A percentile compares a stretch with the other conserved stretches of the same genome.
Evolutionary conservation across 1,140 invertebrate species (phyloP).

Genomic region (Spodoptera litura): DNA sequence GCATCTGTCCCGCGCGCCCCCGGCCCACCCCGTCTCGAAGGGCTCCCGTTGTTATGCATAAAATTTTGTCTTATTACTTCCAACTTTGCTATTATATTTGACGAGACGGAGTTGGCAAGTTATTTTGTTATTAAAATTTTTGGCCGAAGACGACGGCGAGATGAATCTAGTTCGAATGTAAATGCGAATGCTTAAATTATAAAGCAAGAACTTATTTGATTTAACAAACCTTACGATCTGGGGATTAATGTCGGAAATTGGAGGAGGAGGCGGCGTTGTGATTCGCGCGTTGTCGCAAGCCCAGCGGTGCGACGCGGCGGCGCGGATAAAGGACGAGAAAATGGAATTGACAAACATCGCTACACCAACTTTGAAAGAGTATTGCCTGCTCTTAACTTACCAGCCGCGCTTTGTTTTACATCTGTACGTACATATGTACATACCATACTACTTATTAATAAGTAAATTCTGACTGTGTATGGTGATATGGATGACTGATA

Average conservation of each 20-base stretch:
- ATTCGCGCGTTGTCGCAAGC: slow-evolving; percentile 58
- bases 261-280: slow-evolving; percentile 57
- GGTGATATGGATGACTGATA: too few species aligned
- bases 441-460: neutral
- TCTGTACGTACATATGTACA: slow-evolving; percentile 16
- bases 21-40: slow-evolving; percentile 54
- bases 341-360: slow-evolving; percentile 55
- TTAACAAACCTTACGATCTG: slow-evolving; percentile 77
- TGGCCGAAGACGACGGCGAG: slow-evolving; percentile 66
- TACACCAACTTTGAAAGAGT: slow-evolving; percentile 27
- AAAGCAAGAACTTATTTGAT: slow-evolving; percentile 82
- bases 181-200: slow-evolving; percentile 80
- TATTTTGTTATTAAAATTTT: slow-evolving; percentile 86
- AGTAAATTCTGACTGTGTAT: neutral
- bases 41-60: slow-evolving; percentile 83
- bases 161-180: slow-evolving; percentile 79
- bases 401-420: slow-evolving; percentile 50
- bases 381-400: slow-evolving; percentile 49
- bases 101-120: slow-evolving; percentile 81
- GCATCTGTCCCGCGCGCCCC: slow-evolving; percentile 44
- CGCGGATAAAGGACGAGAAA: slow-evolving; percentile 62
- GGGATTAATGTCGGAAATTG: slow-evolving; percentile 78
- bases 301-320: slow-evolving; percentile 27
- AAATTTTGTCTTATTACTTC: slow-evolving; percentile 85
- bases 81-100: slow-evolving; percentile 84